These are phyloP conservation scores for Hirtodrosophila alboralis DNA, from an alignment of 2,888 invertebrate species.

Conservation along the genomic window DNA sequence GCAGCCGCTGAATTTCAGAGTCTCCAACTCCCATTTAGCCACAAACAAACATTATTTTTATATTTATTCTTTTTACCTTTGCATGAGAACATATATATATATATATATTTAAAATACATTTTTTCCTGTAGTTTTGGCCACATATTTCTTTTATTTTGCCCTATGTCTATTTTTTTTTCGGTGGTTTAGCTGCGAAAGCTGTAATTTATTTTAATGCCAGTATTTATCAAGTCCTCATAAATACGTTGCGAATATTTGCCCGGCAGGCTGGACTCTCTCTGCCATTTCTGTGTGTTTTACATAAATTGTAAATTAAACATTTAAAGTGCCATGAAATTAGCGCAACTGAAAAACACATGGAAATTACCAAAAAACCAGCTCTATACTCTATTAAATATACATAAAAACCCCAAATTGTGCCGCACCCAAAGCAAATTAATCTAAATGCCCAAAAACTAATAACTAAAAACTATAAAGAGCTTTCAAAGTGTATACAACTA, in stretches of 20 bases:
- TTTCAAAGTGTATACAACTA: neutral
- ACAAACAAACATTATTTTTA: slow-evolving; percentile 37
- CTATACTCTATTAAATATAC: slow-evolving; percentile 69
- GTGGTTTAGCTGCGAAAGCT: slow-evolving; percentile 63
- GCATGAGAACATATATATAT: slow-evolving; percentile 52
- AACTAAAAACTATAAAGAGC: slow-evolving; percentile 38
- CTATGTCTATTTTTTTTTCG: slow-evolving; percentile 16
- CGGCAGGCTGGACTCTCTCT: slow-evolving; percentile 19
- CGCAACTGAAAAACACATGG: slow-evolving; percentile 64
- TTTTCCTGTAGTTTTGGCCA: slow-evolving; percentile 41
- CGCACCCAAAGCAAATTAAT: slow-evolving; percentile 59
- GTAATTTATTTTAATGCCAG: slow-evolving; percentile 84
- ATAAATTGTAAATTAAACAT: slow-evolving; percentile 77
- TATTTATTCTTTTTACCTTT: slow-evolving; percentile 36
- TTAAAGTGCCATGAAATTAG: slow-evolving; percentile 75
- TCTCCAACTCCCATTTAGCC: slow-evolving; percentile 10
- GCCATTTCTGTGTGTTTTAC: slow-evolving; percentile 38
- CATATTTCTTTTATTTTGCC: neutral
- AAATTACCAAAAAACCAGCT: slow-evolving; percentile 12
- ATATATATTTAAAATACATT: slow-evolving; percentile 60
- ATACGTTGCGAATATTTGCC: slow-evolving; percentile 55
- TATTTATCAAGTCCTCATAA: slow-evolving; percentile 82
- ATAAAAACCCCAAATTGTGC: slow-evolving; percentile 59
- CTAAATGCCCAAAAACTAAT: slow-evolving; percentile 49
- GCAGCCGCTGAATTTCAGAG: slow-evolving; percentile 66